Conservation (phyloP, 2,888 invertebrate genomes). For the Podotricha telesiphe region DNA sequence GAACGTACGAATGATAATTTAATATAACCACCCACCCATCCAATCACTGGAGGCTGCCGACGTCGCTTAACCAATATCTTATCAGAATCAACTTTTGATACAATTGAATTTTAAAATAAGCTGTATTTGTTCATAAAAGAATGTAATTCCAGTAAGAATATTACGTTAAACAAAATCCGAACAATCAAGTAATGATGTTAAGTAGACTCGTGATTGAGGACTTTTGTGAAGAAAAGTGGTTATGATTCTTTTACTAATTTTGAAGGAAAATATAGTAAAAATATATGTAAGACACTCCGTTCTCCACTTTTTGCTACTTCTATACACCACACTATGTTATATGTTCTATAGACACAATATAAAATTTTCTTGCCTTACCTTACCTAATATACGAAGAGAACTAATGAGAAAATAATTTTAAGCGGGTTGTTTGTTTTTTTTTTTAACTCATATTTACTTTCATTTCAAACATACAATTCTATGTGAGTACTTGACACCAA, state of each 20-base stretch:
- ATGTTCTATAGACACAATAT: no score
- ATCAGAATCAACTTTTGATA: background rate
- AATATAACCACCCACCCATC: conserved; percentile 10
- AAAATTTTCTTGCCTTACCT: no score
- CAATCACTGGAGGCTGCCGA: conserved; percentile 8
- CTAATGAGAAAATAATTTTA: no score
- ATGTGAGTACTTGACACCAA: no score
- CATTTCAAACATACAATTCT: no score
- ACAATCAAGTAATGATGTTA: conserved; percentile 50
- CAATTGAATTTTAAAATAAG: conserved; percentile 18
- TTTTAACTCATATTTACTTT: no score
- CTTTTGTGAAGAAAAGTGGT: conserved; percentile 34
- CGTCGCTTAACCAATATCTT: conserved; percentile 18
- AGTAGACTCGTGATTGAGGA: conserved; percentile 44
- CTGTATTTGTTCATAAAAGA: conserved; percentile 36
- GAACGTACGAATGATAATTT: background rate
- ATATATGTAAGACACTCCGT: no score
- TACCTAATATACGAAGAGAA: no score
- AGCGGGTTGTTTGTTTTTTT: no score
- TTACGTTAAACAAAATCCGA: conserved; percentile 44
- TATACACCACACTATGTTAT: no score
- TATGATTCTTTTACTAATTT: background rate
- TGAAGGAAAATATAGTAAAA: background rate
- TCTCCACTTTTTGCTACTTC: no score
- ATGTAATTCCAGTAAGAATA: conserved; percentile 44